Conservation (phyloP, 2,797 vertebrate genomes). For the Sebastolobus alascanus region DNA sequence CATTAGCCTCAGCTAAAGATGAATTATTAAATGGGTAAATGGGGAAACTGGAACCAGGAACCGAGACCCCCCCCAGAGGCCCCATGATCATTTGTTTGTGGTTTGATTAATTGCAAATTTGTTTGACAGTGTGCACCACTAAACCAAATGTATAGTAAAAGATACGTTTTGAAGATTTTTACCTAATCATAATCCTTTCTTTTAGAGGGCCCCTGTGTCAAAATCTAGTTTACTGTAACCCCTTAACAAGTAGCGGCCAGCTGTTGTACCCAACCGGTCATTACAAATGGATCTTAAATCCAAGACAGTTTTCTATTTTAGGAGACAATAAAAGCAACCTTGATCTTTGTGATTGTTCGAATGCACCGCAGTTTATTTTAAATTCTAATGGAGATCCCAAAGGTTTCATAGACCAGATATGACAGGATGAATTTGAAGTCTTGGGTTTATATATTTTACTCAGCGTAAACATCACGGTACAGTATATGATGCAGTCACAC, state of each 20-base stretch:
- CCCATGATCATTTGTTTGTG: not conserved
- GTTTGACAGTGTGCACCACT: not conserved
- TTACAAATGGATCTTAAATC: slow-evolving; percentile 2
- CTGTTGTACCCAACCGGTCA: not conserved
- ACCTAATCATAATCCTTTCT: not conserved
- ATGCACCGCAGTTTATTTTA: not conserved
- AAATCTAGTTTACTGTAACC: not conserved
- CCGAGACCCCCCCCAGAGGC: not conserved
- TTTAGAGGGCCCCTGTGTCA: not conserved
- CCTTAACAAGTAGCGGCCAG: not conserved
- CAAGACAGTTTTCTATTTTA: not conserved
- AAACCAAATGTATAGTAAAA: not conserved
- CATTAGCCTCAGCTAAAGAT: slow-evolving; percentile 19
- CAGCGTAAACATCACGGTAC: not conserved
- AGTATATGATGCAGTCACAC: not conserved
- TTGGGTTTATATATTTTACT: not conserved
- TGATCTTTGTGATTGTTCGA: not conserved
- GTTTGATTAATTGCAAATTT: slow-evolving; percentile 17
- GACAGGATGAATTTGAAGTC: not conserved
- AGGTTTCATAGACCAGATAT: not conserved
- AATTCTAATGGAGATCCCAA: not conserved
- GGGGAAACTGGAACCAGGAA: not conserved
- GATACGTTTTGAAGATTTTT: not conserved
- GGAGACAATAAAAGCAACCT: not conserved
- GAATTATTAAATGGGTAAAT: slow-evolving; percentile 26